Conservation (phyloP, 1,140 invertebrate species). For the Helicorthomorpha holstii region DNA sequence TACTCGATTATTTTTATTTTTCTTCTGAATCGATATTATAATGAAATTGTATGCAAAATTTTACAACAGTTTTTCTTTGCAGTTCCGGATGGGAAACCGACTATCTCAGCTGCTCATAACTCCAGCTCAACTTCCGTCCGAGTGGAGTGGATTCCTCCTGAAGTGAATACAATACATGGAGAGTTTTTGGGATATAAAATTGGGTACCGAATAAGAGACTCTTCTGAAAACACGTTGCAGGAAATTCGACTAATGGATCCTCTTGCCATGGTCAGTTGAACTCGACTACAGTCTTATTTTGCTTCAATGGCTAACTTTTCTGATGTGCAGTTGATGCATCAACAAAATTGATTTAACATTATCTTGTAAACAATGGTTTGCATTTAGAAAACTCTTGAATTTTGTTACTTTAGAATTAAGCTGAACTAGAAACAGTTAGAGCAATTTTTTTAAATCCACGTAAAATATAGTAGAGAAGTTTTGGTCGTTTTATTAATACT, state of each 20-base stretch:
- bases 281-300: no score
- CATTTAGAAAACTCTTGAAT: no score
- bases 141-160: slow-evolving; percentile 50
- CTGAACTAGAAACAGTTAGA: no score
- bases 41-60: background rate
- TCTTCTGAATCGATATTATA: background rate
- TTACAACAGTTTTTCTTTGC: slow-evolving; percentile 7
- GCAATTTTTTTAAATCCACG: no score
- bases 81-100: slow-evolving; percentile 54
- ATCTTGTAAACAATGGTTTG: no score
- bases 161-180: slow-evolving; percentile 47
- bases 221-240: background rate
- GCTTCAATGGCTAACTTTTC: no score
- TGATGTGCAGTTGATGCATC: no score
- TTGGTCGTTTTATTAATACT: no score
- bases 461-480: no score
- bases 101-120: slow-evolving; percentile 50
- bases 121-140: slow-evolving; percentile 47
- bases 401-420: no score
- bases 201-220: slow-evolving; percentile 38
- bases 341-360: no score
- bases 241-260: slow-evolving; percentile 3
- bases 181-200: slow-evolving; percentile 59
- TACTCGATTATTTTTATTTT: slow-evolving; percentile 1
- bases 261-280: background rate